Base-by-base conservation (phyloP, 2,113 vertebrate species). In the Uropsilus gracilis region DNA sequence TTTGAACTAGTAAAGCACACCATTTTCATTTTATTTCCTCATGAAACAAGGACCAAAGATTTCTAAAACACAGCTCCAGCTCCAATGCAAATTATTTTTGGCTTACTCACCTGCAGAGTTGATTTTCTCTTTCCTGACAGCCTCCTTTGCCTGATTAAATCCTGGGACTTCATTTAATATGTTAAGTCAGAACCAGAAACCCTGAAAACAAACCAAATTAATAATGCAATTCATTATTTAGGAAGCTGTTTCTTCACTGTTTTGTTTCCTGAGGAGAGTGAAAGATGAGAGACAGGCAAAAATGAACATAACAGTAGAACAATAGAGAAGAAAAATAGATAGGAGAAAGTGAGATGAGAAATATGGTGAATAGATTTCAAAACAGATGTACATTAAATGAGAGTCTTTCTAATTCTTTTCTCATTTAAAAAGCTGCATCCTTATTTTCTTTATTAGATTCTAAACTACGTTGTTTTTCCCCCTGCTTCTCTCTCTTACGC, bases 81-180 rank as follows among this genome's bases (percentile, higher is more conserved):
- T n/a, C n/a, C n/a, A 72, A 90, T 77, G 84, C 82, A 97, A 97
- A 50, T 93, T 87, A 46, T 8, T 82, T 64, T 66, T 13, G 22
- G 69, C n/a, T 90, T 72, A 34, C 61, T 94, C 82, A 93, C 94
- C 87, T 91, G 66, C 64, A 86, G 57, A 61, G 46, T 32, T 84
- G 80, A 89, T 69, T 63, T 96, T 96, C 84, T 80, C 86, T 96
- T 90, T 92, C 46, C 26, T 57, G 80, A 94, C 88, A 69, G 83
- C 80, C 89, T 91, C 18, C 44, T 86, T 81, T 89, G 85, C 73
- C 95, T 90, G 95, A 96, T 72, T 37, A 86, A 96, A 97, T 96
- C 77, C 17, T 93, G 2, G 68, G 20, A 68, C 63, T 92, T 63
- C 53, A 48, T 75, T 55, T 93, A 53, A 84, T 91, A 93, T 20